Conservation (phyloP, 2,113 vertebrate genomes). For the Chloropsis hardwickii region DNA sequence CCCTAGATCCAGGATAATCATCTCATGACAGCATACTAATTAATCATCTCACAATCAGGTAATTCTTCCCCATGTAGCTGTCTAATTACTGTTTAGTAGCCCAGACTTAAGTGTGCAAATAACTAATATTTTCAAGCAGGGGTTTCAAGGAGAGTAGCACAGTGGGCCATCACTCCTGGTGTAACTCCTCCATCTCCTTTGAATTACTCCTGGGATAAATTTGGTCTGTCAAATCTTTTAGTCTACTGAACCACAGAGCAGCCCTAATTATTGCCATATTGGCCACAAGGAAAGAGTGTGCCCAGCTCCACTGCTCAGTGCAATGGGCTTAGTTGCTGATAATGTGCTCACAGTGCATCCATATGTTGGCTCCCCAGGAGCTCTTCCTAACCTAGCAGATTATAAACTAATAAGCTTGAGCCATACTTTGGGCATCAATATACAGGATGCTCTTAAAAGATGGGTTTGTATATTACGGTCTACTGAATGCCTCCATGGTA, state of each 20-base stretch:
- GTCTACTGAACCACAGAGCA: neutral
- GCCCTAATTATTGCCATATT: slow-evolving; percentile 3
- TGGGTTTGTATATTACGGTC: neutral
- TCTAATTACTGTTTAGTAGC: slow-evolving; percentile 37
- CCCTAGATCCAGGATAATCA: slow-evolving; percentile 23
- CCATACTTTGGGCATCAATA: neutral
- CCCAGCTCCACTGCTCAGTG: neutral
- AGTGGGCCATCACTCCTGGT: neutral
- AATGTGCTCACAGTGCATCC: slow-evolving; percentile 2
- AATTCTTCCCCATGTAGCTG: slow-evolving; percentile 33
- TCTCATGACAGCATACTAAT: slow-evolving; percentile 29
- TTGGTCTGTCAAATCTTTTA: neutral
- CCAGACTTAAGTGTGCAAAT: neutral
- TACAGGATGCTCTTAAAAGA: neutral
- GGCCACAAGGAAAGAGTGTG: neutral
- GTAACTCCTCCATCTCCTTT: neutral
- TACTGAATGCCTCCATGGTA: neutral
- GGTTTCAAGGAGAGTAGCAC: neutral
- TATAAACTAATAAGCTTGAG: neutral
- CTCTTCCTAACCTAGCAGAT: slow-evolving; percentile 14
- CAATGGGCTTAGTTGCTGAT: neutral
- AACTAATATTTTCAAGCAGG: neutral
- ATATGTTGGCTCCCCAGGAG: slow-evolving; percentile 28
- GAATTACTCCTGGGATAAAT: neutral
- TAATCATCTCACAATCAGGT: slow-evolving; percentile 34